These are phyloP conservation scores for Prunella himalayana DNA, from an alignment of 2,113 vertebrate species.

Conservation along the genomic window DNA sequence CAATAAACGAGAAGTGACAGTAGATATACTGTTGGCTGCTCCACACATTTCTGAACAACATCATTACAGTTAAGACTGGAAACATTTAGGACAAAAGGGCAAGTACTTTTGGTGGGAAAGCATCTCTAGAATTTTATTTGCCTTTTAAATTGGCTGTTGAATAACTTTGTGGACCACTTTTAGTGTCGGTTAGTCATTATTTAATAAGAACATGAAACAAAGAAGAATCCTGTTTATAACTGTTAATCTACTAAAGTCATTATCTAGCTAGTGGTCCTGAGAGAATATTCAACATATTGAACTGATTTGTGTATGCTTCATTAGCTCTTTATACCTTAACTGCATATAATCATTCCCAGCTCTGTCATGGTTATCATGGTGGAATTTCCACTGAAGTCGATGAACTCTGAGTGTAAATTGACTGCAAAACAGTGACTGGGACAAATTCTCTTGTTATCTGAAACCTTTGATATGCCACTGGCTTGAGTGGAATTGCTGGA, in stretches of 20 bases:
- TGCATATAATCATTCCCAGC: conserved; percentile 17
- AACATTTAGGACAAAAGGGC: not conserved
- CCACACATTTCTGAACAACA: not conserved
- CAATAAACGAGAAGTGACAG: not conserved
- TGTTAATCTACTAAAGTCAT: conserved; percentile 48
- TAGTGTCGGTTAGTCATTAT: not conserved
- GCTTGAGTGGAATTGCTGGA: conserved; percentile 3
- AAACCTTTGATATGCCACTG: conserved; percentile 39
- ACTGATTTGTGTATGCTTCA: not conserved
- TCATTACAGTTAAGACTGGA: not conserved
- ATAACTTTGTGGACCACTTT: not conserved
- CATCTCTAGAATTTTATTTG: not conserved
- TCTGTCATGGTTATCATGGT: conserved; percentile 20
- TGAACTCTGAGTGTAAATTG: conserved; percentile 21
- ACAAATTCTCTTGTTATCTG: conserved; percentile 42
- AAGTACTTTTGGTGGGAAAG: not conserved
- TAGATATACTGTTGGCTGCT: not conserved
- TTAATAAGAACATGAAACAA: conserved; percentile 27
- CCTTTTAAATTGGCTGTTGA: not conserved
- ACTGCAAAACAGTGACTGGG: conserved; percentile 32
- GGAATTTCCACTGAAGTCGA: conserved; percentile 30
- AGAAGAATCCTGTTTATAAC: conserved; percentile 16
- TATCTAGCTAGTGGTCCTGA: conserved; percentile 21
- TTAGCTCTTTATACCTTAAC: conserved; percentile 43
- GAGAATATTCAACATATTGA: conserved; percentile 46